phyloP scores from a whole-genome alignment of 64 coral and sea anemone genomes.

The Cladopsammia gracilis region DNA sequence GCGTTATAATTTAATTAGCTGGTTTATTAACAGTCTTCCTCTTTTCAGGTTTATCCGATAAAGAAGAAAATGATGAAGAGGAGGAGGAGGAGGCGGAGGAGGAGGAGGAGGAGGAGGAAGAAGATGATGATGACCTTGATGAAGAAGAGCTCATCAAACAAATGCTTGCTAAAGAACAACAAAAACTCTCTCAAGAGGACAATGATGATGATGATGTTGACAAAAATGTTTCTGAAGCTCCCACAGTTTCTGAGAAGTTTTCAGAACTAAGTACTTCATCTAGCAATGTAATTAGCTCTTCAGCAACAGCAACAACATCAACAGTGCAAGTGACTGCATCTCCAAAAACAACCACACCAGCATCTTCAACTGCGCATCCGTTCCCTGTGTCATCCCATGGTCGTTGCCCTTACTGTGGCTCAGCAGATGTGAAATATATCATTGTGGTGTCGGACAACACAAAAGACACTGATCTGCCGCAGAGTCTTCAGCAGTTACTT shows the following conservation, averaged over 20 bases:
- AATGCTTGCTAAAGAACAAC: constrained; percentile 94
- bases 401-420: constrained; percentile 87
- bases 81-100: constrained; percentile 84
- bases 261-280: constrained; percentile 5
- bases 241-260: neutral
- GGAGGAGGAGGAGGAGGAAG: constrained; percentile 59
- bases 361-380: neutral
- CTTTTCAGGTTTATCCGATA: constrained; percentile 3
- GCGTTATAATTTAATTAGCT: neutral
- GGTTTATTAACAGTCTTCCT: neutral
- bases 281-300: neutral
- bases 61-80: constrained; percentile 24
- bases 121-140: constrained; percentile 91
- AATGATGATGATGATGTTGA: neutral
- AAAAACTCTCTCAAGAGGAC: constrained; percentile 56
- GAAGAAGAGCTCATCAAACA: constrained; percentile 96
- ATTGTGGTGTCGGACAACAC: constrained; percentile 78
- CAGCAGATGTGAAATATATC: constrained; percentile 91
- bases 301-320: constrained; percentile 18
- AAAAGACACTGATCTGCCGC: constrained; percentile 82
- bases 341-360: neutral
- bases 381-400: constrained; percentile 91
- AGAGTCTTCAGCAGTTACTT: constrained; percentile 77
- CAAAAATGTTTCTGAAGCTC: neutral
- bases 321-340: neutral